A percentile compares a stretch with the other conserved stretches of the same genome.
Conservation (phyloP, 2,888 invertebrate genomes). For the Eupithecia subfuscata region DNA sequence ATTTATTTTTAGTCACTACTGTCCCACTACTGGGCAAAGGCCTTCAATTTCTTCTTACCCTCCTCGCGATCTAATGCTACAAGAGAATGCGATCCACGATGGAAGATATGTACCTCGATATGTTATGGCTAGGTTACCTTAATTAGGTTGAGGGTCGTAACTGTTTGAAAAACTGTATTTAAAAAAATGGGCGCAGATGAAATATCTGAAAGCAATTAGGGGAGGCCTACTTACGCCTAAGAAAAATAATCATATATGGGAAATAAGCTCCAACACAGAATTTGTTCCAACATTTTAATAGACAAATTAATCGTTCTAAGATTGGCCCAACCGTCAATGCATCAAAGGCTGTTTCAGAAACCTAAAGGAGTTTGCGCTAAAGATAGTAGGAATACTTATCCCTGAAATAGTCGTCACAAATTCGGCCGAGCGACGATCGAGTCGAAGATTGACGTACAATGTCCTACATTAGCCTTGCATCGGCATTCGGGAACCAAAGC, state of each 20-base stretch:
- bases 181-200: background rate
- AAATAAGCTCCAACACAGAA: background rate
- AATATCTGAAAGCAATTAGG: background rate
- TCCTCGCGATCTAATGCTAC: too few species aligned
- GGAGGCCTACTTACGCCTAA: background rate
- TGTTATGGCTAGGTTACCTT: background rate
- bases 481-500: conserved; percentile 76
- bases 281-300: background rate
- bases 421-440: conserved; percentile 38
- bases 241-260: too few species aligned
- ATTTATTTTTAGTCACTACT: background rate
- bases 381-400: background rate
- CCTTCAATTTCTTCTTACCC: too few species aligned
- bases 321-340: background rate
- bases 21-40: too few species aligned
- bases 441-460: conserved; percentile 68
- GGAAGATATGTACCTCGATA: too few species aligned
- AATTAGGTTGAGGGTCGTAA: background rate
- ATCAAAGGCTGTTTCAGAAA: background rate
- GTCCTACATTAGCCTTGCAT: conserved; percentile 72
- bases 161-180: background rate
- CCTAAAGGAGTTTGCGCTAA: background rate
- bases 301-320: background rate
- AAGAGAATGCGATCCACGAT: too few species aligned
- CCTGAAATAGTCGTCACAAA: conserved; percentile 9